phyloP scores from a whole-genome alignment of 2,113 vertebrate species.

The Sinocyclocheilus maitianheensis region DNA sequence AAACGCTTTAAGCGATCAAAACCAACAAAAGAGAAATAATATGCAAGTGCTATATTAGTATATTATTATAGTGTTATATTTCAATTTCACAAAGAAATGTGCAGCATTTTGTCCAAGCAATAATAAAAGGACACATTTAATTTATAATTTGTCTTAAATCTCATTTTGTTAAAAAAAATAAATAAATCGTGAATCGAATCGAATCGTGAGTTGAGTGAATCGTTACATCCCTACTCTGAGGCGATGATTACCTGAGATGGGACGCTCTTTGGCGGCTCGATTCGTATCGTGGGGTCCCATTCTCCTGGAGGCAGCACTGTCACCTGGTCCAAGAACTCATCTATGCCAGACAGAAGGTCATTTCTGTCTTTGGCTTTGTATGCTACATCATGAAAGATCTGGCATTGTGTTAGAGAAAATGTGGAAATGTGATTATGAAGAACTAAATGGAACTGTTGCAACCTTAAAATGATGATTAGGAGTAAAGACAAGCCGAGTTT shows the following conservation, averaged over 20 bases:
- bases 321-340: conserved; percentile 98
- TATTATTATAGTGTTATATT: too few species aligned
- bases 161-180: too few species aligned
- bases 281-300: conserved; percentile 97
- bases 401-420: neutral
- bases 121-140: too few species aligned
- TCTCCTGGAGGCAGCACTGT: conserved; percentile 78
- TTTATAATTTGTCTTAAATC: too few species aligned
- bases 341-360: conserved; percentile 94
- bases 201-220: too few species aligned
- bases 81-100: too few species aligned
- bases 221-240: too few species aligned
- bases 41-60: too few species aligned
- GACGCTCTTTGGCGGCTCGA: conserved; percentile 94
- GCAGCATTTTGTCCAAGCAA: too few species aligned
- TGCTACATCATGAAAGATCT: conserved; percentile 97
- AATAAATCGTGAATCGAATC: too few species aligned
- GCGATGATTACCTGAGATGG: conserved; percentile 87
- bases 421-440: neutral
- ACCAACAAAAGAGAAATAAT: too few species aligned
- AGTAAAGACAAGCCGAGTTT: neutral
- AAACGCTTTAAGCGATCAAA: too few species aligned
- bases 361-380: conserved; percentile 95
- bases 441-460: neutral
- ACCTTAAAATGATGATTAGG: neutral